Evolutionary conservation across 2,888 invertebrate species (phyloP), one percentile per base, ranked within the genome.

Genomic region (Pyrgus malvae): DNA sequence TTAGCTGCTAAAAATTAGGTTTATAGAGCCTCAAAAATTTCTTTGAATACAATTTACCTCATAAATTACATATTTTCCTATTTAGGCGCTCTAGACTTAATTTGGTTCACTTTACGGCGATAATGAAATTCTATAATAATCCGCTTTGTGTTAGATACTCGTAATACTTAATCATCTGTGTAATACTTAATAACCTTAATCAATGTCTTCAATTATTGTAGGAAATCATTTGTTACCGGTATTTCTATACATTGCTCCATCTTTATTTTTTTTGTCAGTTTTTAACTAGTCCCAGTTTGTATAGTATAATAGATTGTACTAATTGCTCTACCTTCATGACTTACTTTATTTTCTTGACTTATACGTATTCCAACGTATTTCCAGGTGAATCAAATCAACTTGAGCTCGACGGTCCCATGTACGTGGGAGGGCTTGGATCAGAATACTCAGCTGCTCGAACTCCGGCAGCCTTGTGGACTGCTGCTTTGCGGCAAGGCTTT

Each of bases 391-490:
- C 97, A 1, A 96, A 95, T 63, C 95, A 96, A 69, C 88, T 98
- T 60, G 97, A 98, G 74, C 84, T 98, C 48, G 97, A 97, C 63
- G 97, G 97, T 0, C 93, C 96, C 8, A 91, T 99, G 68, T 98
- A 94, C 77, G 93, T 99, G 21, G 98, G 98, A 0, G 98, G 98
- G 1, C 91, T 97, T 9, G 96, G 96, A 0, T 93, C 95, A 0
- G 93, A 95, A 23, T 96, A 96, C 74, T 93, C 94, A 1, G 94
- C 94, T 17, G 91, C 94, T 5, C 92, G 94, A 37, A 93, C 97
- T 48, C 97, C 98, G 0, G 92, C 96, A 1, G 96, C 95, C 12
- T 88, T 99, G 57, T 98, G 98, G 98, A 96, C 97, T 0, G 97
- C 96, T 0, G 95, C 96, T 5, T 84, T 98, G 49, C 92, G 96